Evolutionary conservation across 2,797 vertebrate species (phyloP), one percentile per base, ranked within the genome.

Genomic region (Onychomys arenicola): DNA sequence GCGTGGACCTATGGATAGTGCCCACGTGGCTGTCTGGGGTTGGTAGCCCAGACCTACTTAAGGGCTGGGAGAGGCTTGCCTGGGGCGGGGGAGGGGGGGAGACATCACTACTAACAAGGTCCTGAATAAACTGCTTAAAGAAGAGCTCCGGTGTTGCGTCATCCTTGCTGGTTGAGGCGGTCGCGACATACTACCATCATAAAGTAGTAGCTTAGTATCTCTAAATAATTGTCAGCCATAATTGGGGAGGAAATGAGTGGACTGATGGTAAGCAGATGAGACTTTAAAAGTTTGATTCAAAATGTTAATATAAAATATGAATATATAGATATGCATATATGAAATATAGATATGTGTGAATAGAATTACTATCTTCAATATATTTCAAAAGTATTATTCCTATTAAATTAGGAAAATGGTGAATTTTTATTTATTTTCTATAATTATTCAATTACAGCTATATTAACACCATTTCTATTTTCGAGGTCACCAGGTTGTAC

Each of bases 401-500:
- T 82, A 78, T 43, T 84, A 40, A 37, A 65, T 94, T 88, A 88
- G 25, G n/a, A 71, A 94, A 89, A 43, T 5, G 17, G n/a, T n/a
- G 11, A 43, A 57, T n/a, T 94, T 49, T 88, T n/a, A 69, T 21
- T 52, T 94, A 6, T 82, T 95, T 88, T 77, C 23, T 92, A 76
- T 94, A 88, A 96, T 83, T 78, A 57, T 43, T 90, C 40, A 96
- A 73, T 90, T 78, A 65, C 3, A 75, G 12, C 27, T 96, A 86
- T 83, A 93, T 81, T 75, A 95, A 88, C 46, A 81, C 9, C 27
- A 40, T 89, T 93, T 80, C 8, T 96, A 89, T 88, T 92, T 97
- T 93, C n/a, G 89, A 90, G 63, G 43, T 17, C 21, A 40, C 83
- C 92, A 59, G 91, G 14, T 32, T 78, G 7, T n/a, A 78, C 37